phyloP scores from a whole-genome alignment of 2,888 invertebrate species.

The Abscondita cerata region DNA sequence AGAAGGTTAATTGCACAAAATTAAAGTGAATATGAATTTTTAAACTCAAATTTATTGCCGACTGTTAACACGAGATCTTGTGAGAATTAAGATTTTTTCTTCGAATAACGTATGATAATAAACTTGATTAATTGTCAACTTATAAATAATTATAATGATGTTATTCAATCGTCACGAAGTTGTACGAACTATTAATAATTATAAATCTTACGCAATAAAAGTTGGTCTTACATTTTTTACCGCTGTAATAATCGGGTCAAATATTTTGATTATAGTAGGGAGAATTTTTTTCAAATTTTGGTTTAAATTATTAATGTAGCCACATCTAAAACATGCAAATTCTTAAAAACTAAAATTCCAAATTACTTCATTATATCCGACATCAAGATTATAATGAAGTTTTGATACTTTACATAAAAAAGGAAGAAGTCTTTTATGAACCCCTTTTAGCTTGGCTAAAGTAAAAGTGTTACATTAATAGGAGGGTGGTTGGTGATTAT shows the following conservation, averaged over 20 bases:
- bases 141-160: too few relatives aligned
- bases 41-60: too few relatives aligned
- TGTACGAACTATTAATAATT: too few relatives aligned
- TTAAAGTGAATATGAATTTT: too few relatives aligned
- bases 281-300: too few relatives aligned
- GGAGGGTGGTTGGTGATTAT: constrained; percentile 53
- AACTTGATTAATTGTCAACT: too few relatives aligned
- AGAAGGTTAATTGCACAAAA: too few relatives aligned
- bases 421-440: constrained; percentile 56
- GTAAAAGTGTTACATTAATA: constrained; percentile 51
- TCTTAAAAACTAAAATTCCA: constrained; percentile 43
- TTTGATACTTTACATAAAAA: constrained; percentile 56
- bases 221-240: too few relatives aligned
- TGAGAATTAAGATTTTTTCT: constrained; percentile 13
- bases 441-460: constrained; percentile 54
- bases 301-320: background rate
- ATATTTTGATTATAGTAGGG: too few relatives aligned
- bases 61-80: background rate
- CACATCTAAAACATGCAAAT: constrained; percentile 37
- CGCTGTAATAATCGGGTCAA: too few relatives aligned
- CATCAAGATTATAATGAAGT: constrained; percentile 50
- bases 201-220: too few relatives aligned
- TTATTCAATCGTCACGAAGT: too few relatives aligned
- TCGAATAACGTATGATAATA: constrained; percentile 13
- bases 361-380: constrained; percentile 39